Evolutionary conservation across 2,797 vertebrate species (phyloP), one percentile per base, ranked within the genome.

Genomic region (Cercopithecus petaurista): DNA sequence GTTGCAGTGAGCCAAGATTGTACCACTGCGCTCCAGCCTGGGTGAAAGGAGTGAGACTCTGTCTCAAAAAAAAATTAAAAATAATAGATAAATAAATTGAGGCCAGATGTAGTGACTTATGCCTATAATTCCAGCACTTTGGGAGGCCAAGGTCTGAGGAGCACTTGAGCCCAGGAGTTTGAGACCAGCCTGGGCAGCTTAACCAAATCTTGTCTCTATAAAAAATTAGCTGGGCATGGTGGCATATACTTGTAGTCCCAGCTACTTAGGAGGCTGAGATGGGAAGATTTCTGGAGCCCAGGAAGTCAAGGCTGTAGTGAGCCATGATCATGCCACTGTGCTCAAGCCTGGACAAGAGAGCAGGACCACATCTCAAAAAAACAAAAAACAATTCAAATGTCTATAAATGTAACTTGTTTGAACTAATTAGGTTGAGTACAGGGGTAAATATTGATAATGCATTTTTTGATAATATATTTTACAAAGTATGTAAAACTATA

Each of bases 401-500:
- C 67, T 72, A 39, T 39, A 72, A 39, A 33, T 33, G 8, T 67
- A 67, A 94, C 75, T 84, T 90, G 57, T 75, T 91, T 95, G 76
- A 93, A 24, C 48, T 94, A 82, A 83, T 93, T 84, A 76, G 93
- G 88, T 81, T 95, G 88, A 93, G 28, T 88, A 75, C 8, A 81
- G 4, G 73, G 30, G 39, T 94, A 77, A 30, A 14, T 93, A 55
- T n/a, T 72, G 21, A 33, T 86, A 85, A 39, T 39, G n/a, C 19
- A 72, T 72, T 72, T 72, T 36, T 21, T 10, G n/a, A 72, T 72
- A 72, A 72, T 67, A 10, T 5, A 11, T 91, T 97, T 95, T 93
- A 87, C 94, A 88, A 95, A 85, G 30, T 93, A 84, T 73, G 15
- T 96, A 33, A 89, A 90, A n/a, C 26, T 90, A 33, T 85, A 95